Conservation (phyloP, 2,113 vertebrate genomes). For the Prunella himalayana region DNA sequence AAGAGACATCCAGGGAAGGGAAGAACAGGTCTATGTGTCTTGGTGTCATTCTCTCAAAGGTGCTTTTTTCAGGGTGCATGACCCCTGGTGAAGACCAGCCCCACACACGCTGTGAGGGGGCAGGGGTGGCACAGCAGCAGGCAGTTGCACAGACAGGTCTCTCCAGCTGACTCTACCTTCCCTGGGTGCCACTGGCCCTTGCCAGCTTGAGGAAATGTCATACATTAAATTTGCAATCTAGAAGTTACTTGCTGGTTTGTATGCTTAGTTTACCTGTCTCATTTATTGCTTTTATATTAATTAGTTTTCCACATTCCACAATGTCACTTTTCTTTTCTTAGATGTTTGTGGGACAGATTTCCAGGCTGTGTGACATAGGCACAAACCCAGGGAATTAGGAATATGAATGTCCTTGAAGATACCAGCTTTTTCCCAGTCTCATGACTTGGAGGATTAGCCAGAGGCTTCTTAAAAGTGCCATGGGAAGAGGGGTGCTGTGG, state of each 20-base stretch:
- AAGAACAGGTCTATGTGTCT: background rate
- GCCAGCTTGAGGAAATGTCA: background rate
- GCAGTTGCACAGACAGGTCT: background rate
- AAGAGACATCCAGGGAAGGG: background rate
- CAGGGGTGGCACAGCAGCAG: background rate
- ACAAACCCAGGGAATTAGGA: background rate
- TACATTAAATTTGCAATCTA: rapidly evolving
- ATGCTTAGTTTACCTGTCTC: background rate
- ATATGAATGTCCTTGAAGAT: background rate
- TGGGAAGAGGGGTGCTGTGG: background rate
- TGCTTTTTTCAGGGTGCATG: background rate
- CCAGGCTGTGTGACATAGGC: background rate
- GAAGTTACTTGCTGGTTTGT: background rate
- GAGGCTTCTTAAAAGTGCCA: background rate
- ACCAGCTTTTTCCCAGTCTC: background rate
- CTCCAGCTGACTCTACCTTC: background rate
- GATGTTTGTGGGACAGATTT: background rate
- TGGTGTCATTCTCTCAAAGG: background rate
- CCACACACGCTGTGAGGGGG: rapidly evolving
- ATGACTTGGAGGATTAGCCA: background rate
- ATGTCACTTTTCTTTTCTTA: background rate
- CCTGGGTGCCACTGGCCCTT: background rate
- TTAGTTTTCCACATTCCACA: background rate
- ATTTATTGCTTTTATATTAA: background rate
- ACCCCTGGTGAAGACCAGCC: background rate